These are phyloP conservation scores for Archaeoteleia sp. DNA, from an alignment of 2,888 invertebrate species.

Conservation along the genomic window DNA sequence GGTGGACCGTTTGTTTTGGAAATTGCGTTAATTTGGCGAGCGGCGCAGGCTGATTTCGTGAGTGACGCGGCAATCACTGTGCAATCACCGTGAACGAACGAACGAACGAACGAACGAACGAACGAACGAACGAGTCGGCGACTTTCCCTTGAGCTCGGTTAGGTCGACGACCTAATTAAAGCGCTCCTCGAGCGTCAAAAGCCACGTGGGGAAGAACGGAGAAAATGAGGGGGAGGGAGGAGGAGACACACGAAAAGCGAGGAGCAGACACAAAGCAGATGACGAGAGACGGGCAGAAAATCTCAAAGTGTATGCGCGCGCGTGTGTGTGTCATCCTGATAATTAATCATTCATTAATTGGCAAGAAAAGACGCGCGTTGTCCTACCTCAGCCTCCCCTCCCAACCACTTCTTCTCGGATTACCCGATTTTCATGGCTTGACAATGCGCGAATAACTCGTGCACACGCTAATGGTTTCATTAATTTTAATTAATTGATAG, in stretches of 20 bases:
- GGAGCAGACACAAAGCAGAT: conserved; percentile 44
- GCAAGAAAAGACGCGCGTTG: conserved; percentile 66
- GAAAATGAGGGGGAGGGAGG: conserved; percentile 9
- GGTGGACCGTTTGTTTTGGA: conserved; percentile 68
- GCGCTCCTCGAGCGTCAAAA: conserved; percentile 50
- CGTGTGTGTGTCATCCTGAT: conserved; percentile 68
- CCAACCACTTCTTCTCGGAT: conserved; percentile 24
- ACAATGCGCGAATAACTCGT: conserved; percentile 49
- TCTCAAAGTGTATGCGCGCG: too few species aligned
- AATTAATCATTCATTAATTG: conserved; percentile 73
- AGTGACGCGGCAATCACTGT: conserved; percentile 72
- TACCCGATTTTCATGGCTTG: conserved; percentile 35
- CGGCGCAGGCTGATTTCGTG: conserved; percentile 69
- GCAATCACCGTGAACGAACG: conserved; percentile 67
- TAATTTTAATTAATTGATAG: conserved; percentile 70
- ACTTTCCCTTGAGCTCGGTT: conserved; percentile 48
- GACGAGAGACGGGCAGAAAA: conserved; percentile 57
- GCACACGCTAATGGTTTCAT: conserved; percentile 54
- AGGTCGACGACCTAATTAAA: conserved; percentile 49
- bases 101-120: conserved; percentile 47
- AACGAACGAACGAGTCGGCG: conserved; percentile 59
- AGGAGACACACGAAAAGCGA: conserved; percentile 33
- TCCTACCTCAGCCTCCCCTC: conserved; percentile 2
- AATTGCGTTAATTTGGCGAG: conserved; percentile 72
- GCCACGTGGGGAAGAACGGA: conserved; percentile 22